A percentile compares a stretch with the other conserved stretches of the same genome.
Conservation (phyloP, 2,113 vertebrate genomes). For the Leucosticte australis region DNA sequence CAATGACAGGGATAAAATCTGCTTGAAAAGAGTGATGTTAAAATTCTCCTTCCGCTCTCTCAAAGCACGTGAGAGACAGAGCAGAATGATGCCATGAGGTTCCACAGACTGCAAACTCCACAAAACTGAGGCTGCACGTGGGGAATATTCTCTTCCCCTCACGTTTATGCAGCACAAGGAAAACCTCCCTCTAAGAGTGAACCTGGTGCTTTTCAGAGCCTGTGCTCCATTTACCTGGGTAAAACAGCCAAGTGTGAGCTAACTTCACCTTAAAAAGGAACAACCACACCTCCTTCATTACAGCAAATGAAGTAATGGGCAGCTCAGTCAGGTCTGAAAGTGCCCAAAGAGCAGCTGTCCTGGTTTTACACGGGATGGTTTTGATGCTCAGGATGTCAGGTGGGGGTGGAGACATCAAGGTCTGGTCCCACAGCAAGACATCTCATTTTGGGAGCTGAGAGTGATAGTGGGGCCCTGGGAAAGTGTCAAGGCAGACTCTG, state of each 20-base stretch:
- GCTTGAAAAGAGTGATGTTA: background rate
- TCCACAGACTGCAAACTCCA: background rate
- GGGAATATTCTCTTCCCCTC: background rate
- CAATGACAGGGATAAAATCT: background rate
- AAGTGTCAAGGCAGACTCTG: too few species aligned
- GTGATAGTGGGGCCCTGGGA: too few species aligned
- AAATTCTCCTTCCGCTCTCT: background rate
- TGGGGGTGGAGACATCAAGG: background rate
- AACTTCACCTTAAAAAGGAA: background rate
- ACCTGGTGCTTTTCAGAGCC: background rate
- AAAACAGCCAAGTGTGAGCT: background rate
- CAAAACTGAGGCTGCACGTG: background rate
- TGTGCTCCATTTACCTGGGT: background rate
- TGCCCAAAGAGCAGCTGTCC: background rate
- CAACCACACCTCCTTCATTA: background rate
- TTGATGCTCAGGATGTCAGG: background rate
- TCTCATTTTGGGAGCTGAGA: background rate
- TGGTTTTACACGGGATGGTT: background rate
- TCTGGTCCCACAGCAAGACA: background rate
- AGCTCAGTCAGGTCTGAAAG: background rate
- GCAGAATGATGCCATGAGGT: background rate
- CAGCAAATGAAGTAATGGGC: too few species aligned
- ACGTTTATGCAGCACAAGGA: background rate
- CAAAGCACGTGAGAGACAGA: too few species aligned
- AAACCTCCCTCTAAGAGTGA: background rate